Evolutionary conservation across 2,888 invertebrate genomes (phyloP).

Genomic region (Meliscaeva auricollis): DNA sequence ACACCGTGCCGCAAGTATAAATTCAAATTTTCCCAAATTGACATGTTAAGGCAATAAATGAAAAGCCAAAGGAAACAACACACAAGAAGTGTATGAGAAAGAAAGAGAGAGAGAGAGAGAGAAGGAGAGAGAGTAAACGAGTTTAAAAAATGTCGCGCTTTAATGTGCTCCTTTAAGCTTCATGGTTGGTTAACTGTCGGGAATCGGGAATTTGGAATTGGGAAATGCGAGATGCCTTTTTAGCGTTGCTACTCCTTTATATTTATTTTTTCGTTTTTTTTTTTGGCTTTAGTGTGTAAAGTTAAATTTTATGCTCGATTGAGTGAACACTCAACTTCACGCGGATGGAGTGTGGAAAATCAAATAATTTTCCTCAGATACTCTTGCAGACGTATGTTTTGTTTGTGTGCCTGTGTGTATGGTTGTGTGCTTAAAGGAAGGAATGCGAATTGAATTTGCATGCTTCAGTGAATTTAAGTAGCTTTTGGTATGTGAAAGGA

Average conservation of each 20-base stretch:
- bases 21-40: conserved; percentile 38
- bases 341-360: conserved; percentile 47
- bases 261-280: conserved; percentile 10
- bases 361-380: conserved; percentile 40
- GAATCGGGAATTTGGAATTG: background rate
- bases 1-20: background rate
- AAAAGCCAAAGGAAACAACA: conserved; percentile 11
- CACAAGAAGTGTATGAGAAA: background rate
- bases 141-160: conserved; percentile 40
- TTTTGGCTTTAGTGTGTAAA: conserved; percentile 27
- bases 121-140: background rate
- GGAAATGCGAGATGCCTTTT: conserved; percentile 1
- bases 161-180: conserved; percentile 37
- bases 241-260: background rate
- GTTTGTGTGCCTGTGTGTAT: conserved; percentile 30
- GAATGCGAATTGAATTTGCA: conserved; percentile 64
- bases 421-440: conserved; percentile 23
- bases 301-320: conserved; percentile 64
- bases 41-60: conserved; percentile 56
- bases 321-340: conserved; percentile 59
- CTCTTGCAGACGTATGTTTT: background rate
- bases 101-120: background rate
- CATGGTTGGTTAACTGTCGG: conserved; percentile 43
- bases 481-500: conserved; percentile 6
- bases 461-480: conserved; percentile 49